Base-by-base conservation (phyloP, 2,888 invertebrate genomes). In the Drosophila cognata region DNA sequence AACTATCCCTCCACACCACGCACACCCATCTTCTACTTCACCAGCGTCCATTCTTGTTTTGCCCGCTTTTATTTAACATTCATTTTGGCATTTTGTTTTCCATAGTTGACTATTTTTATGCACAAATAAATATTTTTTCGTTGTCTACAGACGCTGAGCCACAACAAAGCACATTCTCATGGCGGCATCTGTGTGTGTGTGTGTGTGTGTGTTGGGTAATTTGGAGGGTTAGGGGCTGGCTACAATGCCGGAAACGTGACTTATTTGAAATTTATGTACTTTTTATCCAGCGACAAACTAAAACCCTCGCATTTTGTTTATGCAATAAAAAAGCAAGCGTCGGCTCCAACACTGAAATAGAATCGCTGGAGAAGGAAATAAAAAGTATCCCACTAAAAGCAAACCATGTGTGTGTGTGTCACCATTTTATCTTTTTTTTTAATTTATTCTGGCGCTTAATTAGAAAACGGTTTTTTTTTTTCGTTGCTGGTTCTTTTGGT, bases 221-320 rank as follows among this genome's bases (percentile, higher is more conserved):
- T 57, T 60, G 53, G n/a, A 28, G 48, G 43, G 43, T 46, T 18
- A 25, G 51, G 25, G 16, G 7, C 10, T 25, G 25, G 76, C 35
- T 51, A 56, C 63, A 79, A 74, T 64, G 72, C 80, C 88, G 85
- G 83, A 89, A 88, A 88, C 87, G 89, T 88, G 87, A 88, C 89
- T 88, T 88, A 83, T 89, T 89, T 72, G 69, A 85, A 82, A 88
- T 88, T 85, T 88, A 89, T 88, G 81, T 88, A 88, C 88, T 88
- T 85, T 88, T 88, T 85, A 82, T 74, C 76, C 60, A 76, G 50
- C 71, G 68, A 75, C 74, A 70, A 66, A 71, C 65, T 71, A 71
- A 68, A 79, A 67, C 51, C 80, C 64, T 58, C 61, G 55, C 61
- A 67, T 70, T 71, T 79, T 67, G 79, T 68, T 79, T 76, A 72